phyloP scores from a whole-genome alignment of 2,797 vertebrate species.

The Coluber constrictor region DNA sequence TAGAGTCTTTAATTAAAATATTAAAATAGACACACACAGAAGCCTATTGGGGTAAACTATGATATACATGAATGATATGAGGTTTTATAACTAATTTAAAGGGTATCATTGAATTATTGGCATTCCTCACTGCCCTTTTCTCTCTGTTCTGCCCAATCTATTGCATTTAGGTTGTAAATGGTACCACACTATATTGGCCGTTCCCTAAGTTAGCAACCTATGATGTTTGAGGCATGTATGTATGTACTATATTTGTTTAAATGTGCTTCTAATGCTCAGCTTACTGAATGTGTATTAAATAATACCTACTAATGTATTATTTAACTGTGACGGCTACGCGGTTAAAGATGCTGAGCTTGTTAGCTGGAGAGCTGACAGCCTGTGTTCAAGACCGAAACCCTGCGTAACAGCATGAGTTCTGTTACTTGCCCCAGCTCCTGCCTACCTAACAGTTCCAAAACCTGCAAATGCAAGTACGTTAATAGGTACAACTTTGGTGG shows the following conservation, averaged over 20 bases:
- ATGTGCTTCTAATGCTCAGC: background rate
- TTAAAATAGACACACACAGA: conserved; percentile 37
- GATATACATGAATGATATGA: background rate
- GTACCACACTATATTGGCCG: background rate
- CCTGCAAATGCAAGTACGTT: background rate
- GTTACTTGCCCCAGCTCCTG: background rate
- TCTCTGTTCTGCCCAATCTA: background rate
- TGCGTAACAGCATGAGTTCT: background rate
- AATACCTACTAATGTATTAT: background rate
- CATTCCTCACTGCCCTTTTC: background rate
- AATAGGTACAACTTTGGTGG: background rate
- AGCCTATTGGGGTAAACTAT: conserved; percentile 6
- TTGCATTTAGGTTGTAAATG: background rate
- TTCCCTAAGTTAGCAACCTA: background rate
- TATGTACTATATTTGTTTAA: background rate
- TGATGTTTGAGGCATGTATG: background rate
- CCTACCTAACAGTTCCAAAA: background rate
- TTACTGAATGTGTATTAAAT: background rate
- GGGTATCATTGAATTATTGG: background rate
- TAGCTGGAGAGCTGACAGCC: background rate
- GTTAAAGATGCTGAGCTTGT: background rate
- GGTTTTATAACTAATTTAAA: background rate
- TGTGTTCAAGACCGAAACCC: background rate
- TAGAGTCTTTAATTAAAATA: conserved; percentile 17
- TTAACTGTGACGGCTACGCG: background rate